These are phyloP conservation scores for Caenorhabditis doughertyi DNA, from an alignment of 2,888 invertebrate genomes.

Conservation along the genomic window DNA sequence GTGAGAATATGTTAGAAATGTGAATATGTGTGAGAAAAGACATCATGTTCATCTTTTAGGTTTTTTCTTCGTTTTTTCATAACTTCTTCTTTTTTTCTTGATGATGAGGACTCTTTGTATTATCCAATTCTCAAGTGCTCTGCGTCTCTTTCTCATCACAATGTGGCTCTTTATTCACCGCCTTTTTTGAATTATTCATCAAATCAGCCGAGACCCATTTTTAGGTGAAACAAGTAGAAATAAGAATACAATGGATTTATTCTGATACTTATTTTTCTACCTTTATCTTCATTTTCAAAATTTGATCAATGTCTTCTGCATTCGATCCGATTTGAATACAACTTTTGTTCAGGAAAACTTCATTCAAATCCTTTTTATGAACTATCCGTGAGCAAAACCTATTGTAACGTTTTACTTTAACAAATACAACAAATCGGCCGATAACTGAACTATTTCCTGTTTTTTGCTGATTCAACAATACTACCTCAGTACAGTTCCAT, in stretches of 20 bases:
- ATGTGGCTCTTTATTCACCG: constrained; percentile 9
- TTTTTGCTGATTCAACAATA: too few relatives aligned
- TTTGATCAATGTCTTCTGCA: neutral
- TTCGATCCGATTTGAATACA: too few relatives aligned
- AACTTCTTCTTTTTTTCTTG: constrained; percentile 16
- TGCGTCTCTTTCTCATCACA: constrained; percentile 30
- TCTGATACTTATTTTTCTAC: neutral
- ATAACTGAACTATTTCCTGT: too few relatives aligned
- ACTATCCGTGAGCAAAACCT: too few relatives aligned
- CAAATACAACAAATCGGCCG: too few relatives aligned
- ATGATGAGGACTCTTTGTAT: constrained; percentile 32
- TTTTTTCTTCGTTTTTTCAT: constrained; percentile 31
- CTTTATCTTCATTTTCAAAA: neutral
- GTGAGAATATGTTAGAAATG: constrained; percentile 1
- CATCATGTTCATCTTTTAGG: constrained; percentile 17
- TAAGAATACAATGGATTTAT: neutral
- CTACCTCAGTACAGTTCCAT: too few relatives aligned
- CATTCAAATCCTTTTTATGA: too few relatives aligned
- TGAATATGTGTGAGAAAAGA: constrained; percentile 21
- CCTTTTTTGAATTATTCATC: constrained; percentile 49
- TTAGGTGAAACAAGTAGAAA: constrained; percentile 49
- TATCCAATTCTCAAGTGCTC: constrained; percentile 40
- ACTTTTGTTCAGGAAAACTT: too few relatives aligned
- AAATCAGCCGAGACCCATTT: constrained; percentile 40
- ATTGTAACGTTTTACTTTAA: too few relatives aligned